These are phyloP conservation scores for Diabrotica virgifera DNA, from an alignment of 1,140 invertebrate species.

Conservation along the genomic window DNA sequence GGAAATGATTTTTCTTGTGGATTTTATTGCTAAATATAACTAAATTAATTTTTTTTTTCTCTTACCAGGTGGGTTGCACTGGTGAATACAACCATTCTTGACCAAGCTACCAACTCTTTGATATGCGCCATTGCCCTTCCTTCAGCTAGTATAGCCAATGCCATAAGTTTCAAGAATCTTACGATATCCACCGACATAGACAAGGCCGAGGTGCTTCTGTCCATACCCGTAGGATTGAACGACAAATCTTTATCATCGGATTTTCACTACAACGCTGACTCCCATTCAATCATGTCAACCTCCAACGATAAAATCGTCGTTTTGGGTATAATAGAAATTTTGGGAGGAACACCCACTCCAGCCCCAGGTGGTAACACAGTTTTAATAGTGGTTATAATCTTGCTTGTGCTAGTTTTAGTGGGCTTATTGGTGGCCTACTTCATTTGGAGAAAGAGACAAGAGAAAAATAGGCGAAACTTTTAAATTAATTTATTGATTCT, in stretches of 20 bases:
- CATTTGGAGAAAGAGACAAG: conserved; percentile 9
- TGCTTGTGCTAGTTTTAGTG: conserved; percentile 2
- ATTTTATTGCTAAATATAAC: not conserved
- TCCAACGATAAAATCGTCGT: not conserved
- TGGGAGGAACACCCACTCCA: not conserved
- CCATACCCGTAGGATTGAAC: not conserved
- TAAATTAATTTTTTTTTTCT: not conserved
- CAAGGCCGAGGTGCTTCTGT: not conserved
- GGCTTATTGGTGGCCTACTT: not conserved
- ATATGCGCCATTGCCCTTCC: conserved; percentile 4
- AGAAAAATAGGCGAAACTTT: conserved; percentile 7
- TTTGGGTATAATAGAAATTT: not conserved
- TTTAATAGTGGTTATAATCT: conserved; percentile 1
- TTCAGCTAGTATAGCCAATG: not conserved
- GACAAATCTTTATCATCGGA: not conserved
- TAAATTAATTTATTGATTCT: not conserved
- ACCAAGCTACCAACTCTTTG: not conserved
- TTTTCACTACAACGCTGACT: not conserved
- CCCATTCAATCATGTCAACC: not conserved
- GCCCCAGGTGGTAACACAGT: not conserved
- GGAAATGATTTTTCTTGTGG: no score
- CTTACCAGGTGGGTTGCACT: conserved; percentile 6
- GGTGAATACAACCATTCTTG: conserved; percentile 4
- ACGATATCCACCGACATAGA: not conserved
- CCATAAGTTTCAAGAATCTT: not conserved